Evolutionary conservation across 2,888 invertebrate species (phyloP), one percentile per base, ranked within the genome.

Genomic region (Callimorpha dominula): DNA sequence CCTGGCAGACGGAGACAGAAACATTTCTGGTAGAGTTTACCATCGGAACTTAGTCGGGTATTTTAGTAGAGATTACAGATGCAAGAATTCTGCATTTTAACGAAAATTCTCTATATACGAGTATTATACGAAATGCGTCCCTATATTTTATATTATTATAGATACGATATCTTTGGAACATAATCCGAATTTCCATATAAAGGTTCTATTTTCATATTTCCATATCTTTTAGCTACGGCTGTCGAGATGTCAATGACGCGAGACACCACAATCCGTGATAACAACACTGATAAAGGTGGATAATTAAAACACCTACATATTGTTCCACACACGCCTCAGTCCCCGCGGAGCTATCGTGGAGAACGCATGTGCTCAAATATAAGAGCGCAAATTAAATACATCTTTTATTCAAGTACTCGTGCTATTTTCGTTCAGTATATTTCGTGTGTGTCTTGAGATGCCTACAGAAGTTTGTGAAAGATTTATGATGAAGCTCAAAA

Each of bases 391-490:
- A 43, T 50, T 20, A 17, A 57, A 60, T 49, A 74, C 65, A 65
- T 54, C 65, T 70, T 68, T 66, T 78, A 69, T 80, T 70, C 57
- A 60, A 57, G 52, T 69, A 66, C 20, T 68, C 46, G 65, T 67
- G 65, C 68, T 80, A 78, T 80, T 71, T 74, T 71, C 60, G 68
- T 71, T 62, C 49, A 20, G 31, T 67, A 73, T 75, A 71, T 62
- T 68, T 69, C 40, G 68, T 83, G 79, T 81, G 82, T 66, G 76
- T 77, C 77, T 73, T 81, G 84, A 83, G 63, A 93, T 93, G 93
- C 93, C 93, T 77, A 90, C 93, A 43, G 88, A 90, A 71, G 88
- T 87, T 20, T 86, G 90, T 74, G 93, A 92, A 78, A 91, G 89
- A 81, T 89, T 93, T 79, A 78, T 92, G 76, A 83, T 88, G 40